A percentile compares a stretch with the other conserved stretches of the same genome.
Evolutionary conservation across 1,140 invertebrate genomes (phyloP).

Genomic region (Aphis gossypii): DNA sequence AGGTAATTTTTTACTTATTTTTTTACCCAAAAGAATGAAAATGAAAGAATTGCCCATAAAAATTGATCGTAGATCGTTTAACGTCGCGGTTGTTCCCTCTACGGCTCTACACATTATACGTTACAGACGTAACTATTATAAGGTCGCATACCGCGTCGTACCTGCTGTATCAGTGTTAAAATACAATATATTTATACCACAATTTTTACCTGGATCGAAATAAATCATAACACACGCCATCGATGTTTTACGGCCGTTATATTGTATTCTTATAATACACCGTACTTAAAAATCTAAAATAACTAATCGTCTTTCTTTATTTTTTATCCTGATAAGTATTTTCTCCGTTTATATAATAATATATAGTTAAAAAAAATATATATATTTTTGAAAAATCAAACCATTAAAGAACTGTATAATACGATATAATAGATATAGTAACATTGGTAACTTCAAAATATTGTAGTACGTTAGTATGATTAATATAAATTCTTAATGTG

Average conservation of each 20-base stretch:
- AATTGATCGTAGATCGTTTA: neutral
- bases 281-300: slow-evolving; percentile 9
- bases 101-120: neutral
- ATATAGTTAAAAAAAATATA: neutral
- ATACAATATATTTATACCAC: neutral
- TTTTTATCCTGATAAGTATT: neutral
- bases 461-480: neutral
- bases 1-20: slow-evolving; percentile 20
- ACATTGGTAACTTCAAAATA: neutral
- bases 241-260: neutral
- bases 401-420: neutral
- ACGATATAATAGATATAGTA: neutral
- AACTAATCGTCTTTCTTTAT: neutral
- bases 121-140: neutral
- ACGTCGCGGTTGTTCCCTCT: neutral
- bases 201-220: slow-evolving; percentile 20
- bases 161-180: neutral
- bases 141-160: neutral
- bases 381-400: neutral
- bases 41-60: neutral
- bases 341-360: neutral
- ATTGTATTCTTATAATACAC: neutral
- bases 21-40: slow-evolving; percentile 10
- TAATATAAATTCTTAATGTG: too few species aligned
- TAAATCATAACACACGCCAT: slow-evolving; percentile 15